Evolutionary conservation across 2,888 invertebrate species (phyloP), one percentile per base, ranked within the genome.

Genomic region (Chelonus formosanus): DNA sequence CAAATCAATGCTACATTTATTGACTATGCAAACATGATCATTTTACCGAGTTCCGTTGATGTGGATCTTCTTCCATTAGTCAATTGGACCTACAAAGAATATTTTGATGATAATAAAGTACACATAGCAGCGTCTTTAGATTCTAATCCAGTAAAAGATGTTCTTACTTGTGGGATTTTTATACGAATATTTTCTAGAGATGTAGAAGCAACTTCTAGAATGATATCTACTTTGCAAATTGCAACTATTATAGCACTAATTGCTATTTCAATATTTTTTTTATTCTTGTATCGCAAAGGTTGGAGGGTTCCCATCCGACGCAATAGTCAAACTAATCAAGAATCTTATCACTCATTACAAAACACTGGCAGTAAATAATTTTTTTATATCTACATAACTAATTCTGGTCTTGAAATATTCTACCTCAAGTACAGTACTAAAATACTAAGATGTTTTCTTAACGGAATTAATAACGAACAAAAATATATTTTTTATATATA

Each of bases 131-230:
- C 78, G 6, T 20, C 34, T 36, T 60, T 77, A 3, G 65, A 60
- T 3, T 44, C 34, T 4, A 40, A 40, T 3, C 68, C 71, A 4
- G 67, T 61, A 3, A 70, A 58, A 8, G 70, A 81, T 66, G 45
- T 80, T 5, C 54, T 75, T 2, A 75, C 77, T 1, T 80, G 80
- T 45, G 78, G 77, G 4, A 40, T 82, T 5, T 80, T 77, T 55
- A 36, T 56, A 3, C 71, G 79, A 35, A 65, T 72, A 5, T 76
- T 74, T 36, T 47, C 65, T 3, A 59, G 65, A 6, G 72, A 72
- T 63, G 35, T 44, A 3, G 43, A 6, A 2, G 3, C 36, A 3
- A 48, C 45, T 45, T 6, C 10, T 5, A 31, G 32, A 5, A 40
- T 40, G 4, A 6, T 40, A 2, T 47, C 59, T 40, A 60, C 56